Base-by-base conservation (phyloP, 2,888 invertebrate species). In the Pollenia griseotomentosa region DNA sequence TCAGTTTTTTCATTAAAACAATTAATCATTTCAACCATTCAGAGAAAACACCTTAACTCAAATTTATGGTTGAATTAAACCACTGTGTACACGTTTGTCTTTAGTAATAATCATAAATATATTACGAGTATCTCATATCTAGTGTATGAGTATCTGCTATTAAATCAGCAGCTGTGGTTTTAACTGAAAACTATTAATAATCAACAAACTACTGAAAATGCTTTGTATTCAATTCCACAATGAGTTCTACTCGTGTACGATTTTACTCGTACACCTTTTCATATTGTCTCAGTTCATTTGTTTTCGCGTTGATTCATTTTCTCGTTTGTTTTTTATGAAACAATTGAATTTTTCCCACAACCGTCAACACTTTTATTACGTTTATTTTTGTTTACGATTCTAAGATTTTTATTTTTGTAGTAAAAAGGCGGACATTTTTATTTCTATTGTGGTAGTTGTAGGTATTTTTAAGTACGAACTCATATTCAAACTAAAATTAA, bases 301-400 rank as follows among this genome's bases (percentile, higher is more conserved):
- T 77, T 75, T 14, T n/a, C n/a, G 10, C 11, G 42, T 42, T 80
- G 44, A 46, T 33, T 73, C 61, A 65, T 55, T 59, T 68, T 11
- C 16, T 16, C n/a, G 23, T 46, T 11, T 65, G 33, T 19, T 55
- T 53, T 42, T 75, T 71, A 79, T 53, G 46, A 66, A 70, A 74
- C 77, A 78, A 78, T 75, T 75, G 57, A 75, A 75, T 71, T 83
- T 86, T 87, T 87, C 87, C 83, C 87, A 87, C 87, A 84, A 84
- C 73, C 81, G 74, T 87, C 81, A 82, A 79, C 87, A 87, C 84
- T 84, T 87, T 81, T 87, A 80, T 81, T 81, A 80, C 63, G 46
- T 73, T 81, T 55, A 55, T 63, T 33, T 59, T 55, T 55, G 53
- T 63, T 7, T 48, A 53, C 71, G 44, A 16, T 68, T 51, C 12